Evolutionary conservation across 2,888 invertebrate species (phyloP), one percentile per base, ranked within the genome.

Genomic region (Blastobasis lacticolella): DNA sequence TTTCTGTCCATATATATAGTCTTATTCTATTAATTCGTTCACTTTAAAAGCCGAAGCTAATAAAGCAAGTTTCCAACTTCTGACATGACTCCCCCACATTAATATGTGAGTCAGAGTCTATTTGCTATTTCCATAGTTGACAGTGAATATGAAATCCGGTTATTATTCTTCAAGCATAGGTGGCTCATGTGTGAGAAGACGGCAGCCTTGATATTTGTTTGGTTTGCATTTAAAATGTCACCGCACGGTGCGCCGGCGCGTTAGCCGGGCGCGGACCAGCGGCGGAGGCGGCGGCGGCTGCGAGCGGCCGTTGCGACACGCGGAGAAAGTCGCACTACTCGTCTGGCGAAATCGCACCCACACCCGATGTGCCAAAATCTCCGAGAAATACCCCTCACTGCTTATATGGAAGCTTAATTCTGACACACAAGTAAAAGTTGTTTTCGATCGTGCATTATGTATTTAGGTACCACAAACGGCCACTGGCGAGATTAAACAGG

Each of bases 341-440:
- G 76, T 67, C 78, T 84, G 84, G 84, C 80, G 84, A 87, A 87
- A 86, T 81, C 82, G 78, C 85, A 74, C 87, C 85, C 82, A 86
- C 87, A 69, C 63, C 70, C 45, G 44, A 10, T 78, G 83, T 78
- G 85, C 83, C 79, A 79, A 86, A 84, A 52, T 83, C 71, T 78
- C 76, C 67, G 69, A 73, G 64, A 75, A 71, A 71, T 64, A 64
- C 71, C 69, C 72, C 71, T 70, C 72, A 64, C 71, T 68, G 62
- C 73, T 57, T 76, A 75, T 71, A 75, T 67, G 73, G 74, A 63
- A 69, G 65, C 69, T 67, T 67, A 71, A 66, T 71, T 52, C 62
- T 57, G 64, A 64, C 65, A 56, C 54, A 57, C 54, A 63, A 77
- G 80, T 81, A 81, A 81, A 84, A 82, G 81, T 81, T 77, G 79